Evolutionary conservation across 2,113 vertebrate genomes (phyloP), one percentile per base, ranked within the genome.

Genomic region (Arvicanthis niloticus): DNA sequence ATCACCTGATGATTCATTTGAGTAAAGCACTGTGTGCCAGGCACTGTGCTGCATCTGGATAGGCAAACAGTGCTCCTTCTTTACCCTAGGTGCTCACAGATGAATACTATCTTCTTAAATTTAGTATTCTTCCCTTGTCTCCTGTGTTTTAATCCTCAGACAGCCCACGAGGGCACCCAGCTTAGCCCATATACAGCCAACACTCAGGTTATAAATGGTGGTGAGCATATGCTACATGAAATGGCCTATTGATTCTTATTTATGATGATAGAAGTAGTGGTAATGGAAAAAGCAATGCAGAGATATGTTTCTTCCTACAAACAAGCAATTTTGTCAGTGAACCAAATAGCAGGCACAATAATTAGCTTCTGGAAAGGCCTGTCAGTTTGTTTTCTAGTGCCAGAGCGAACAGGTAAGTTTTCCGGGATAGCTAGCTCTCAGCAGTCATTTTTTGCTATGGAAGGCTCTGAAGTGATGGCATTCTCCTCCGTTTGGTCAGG

Each of bases 161-260:
- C 22, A 72, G 91, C 29, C 62, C 88, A 13, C 29, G 26, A 17
- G 60, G n/a, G 42, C 77, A 40, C 88, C 53, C 72, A 92, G 94
- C 67, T 91, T 91, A 81, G 70, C 68, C 62, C 81, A 87, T 21
- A 70, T 82, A 53, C 26, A 58, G 91, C 89, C 96, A 96, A 97
- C 94, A 95, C 78, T 97, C 62, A 65, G 80, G 92, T 91, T 96
- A 94, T 96, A 97, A 97, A 95, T 94, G 72, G 85, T 91, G 70
- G 84, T 82, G 95, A 97, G 91, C 97, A 92, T 97, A 96, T 97
- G 97, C 92, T 97, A 58, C 95, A 93, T 26, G 84, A 94, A 97
- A 98, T 97, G 97, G 97, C 96, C 96, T 98, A 93, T 97, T 98
- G 97, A 97, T 97, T 97, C 96, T 97, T 98, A 97, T 97, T 98